A percentile compares a stretch with the other conserved stretches of the same genome.
phyloP scores from a whole-genome alignment of 2,888 invertebrate species.

The Drosophila subquinaria region DNA sequence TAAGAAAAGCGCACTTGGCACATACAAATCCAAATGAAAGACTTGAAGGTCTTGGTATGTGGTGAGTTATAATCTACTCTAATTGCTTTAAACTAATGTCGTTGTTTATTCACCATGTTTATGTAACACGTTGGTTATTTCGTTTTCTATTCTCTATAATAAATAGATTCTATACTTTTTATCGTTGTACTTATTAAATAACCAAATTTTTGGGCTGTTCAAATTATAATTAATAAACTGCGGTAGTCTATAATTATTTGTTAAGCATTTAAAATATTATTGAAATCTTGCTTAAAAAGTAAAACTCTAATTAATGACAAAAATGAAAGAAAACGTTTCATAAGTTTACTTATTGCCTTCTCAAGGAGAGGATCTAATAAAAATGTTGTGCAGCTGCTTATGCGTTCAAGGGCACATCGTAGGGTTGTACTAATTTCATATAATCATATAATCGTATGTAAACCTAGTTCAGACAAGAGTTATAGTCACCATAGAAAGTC shows the following conservation, averaged over 20 bases:
- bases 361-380: conserved; percentile 53
- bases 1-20: conserved; percentile 49
- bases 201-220: conserved; percentile 24
- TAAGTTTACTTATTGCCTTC: conserved; percentile 33
- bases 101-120: conserved; percentile 24
- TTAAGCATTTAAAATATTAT: conserved; percentile 21
- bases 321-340: conserved; percentile 15
- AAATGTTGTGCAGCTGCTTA: conserved; percentile 57
- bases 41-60: conserved; percentile 50
- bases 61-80: conserved; percentile 63
- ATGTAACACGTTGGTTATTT: conserved; percentile 23
- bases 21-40: conserved; percentile 59
- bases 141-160: conserved; percentile 32
- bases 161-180: conserved; percentile 34
- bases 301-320: conserved; percentile 24
- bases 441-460: conserved; percentile 35
- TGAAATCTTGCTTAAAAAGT: conserved; percentile 17
- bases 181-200: conserved; percentile 57
- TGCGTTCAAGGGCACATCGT: conserved; percentile 64
- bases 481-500: conserved; percentile 61
- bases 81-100: conserved; percentile 55
- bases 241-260: conserved; percentile 9
- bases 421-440: conserved; percentile 55
- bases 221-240: conserved; percentile 9
- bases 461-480: conserved; percentile 64